phyloP scores from a whole-genome alignment of 2,113 vertebrate species.

The Taurulus bubalis region DNA sequence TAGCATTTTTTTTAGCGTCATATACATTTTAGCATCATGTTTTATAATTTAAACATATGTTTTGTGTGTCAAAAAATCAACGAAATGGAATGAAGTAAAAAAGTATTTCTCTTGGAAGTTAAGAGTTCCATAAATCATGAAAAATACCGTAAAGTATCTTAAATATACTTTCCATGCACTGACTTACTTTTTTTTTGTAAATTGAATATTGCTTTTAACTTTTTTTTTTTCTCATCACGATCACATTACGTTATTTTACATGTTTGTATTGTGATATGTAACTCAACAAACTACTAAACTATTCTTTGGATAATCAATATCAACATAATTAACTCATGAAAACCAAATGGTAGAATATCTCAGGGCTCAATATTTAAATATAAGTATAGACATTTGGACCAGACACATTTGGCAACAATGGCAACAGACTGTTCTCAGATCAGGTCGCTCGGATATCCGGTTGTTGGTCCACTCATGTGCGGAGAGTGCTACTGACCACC shows the following conservation, averaged over 20 bases:
- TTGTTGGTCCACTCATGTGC: too few relatives aligned
- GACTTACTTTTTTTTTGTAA: neutral
- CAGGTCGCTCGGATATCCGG: neutral
- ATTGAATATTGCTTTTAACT: neutral
- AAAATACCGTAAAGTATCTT: too few relatives aligned
- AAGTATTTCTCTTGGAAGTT: neutral
- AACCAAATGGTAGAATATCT: too few relatives aligned
- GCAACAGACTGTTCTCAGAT: neutral
- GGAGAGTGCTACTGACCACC: too few relatives aligned
- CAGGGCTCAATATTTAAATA: too few relatives aligned
- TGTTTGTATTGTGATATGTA: neutral
- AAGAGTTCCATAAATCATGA: too few relatives aligned
- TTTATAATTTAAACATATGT: neutral
- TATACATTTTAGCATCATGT: too few relatives aligned
- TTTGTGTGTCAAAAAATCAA: neutral
- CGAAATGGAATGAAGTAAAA: neutral
- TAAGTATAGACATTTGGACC: too few relatives aligned
- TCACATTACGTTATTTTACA: neutral
- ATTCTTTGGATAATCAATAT: too few relatives aligned
- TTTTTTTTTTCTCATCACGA: neutral
- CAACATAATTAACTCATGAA: too few relatives aligned
- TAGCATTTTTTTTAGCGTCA: too few relatives aligned
- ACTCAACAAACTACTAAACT: too few relatives aligned
- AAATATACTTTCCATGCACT: neutral
- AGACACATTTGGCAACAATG: neutral